These are phyloP conservation scores for Spongia lamella DNA, from an alignment of 37 sponge, comb jelly and placozoan genomes.

Conservation along the genomic window DNA sequence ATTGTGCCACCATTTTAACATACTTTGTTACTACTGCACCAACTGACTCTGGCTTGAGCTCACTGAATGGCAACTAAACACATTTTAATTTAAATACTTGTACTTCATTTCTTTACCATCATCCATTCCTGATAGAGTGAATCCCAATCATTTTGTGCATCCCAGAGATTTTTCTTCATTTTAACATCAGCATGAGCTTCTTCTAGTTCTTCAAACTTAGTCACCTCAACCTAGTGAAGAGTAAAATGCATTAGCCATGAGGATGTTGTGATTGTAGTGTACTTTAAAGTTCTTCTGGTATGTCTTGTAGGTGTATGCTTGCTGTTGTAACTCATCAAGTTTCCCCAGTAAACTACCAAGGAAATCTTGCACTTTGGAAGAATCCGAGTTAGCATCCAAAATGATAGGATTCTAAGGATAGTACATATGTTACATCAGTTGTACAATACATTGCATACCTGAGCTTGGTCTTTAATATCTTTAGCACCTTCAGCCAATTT, in stretches of 20 bases:
- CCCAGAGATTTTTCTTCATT: conserved; percentile 93
- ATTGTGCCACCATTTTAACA: conserved; percentile 87
- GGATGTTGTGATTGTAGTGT: background rate
- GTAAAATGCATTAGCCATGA: background rate
- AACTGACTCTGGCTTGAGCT: conserved; percentile 82
- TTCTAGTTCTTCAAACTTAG: conserved; percentile 92
- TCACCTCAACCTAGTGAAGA: conserved; percentile 85
- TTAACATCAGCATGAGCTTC: conserved; percentile 93
- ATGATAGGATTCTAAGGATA: conserved; percentile 65
- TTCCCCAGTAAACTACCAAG: conserved; percentile 54
- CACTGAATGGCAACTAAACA: conserved; percentile 56
- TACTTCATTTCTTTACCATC: conserved; percentile 23
- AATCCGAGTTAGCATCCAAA: conserved; percentile 72
- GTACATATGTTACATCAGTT: background rate
- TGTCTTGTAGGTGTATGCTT: conserved; percentile 79
- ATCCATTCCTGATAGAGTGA: conserved; percentile 76
- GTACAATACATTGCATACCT: conserved; percentile 30
- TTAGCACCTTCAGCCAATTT: conserved; percentile 84
- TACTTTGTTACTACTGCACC: conserved; percentile 72
- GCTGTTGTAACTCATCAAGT: conserved; percentile 80
- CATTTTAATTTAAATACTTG: background rate
- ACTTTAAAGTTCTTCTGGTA: conserved; percentile 98
- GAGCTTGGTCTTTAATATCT: conserved; percentile 85
- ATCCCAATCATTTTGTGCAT: conserved; percentile 85
- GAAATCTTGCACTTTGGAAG: conserved; percentile 53